A percentile compares a stretch with the other conserved stretches of the same genome.
phyloP scores from a whole-genome alignment of 2,113 vertebrate genomes.

The Anoura caudifer region DNA sequence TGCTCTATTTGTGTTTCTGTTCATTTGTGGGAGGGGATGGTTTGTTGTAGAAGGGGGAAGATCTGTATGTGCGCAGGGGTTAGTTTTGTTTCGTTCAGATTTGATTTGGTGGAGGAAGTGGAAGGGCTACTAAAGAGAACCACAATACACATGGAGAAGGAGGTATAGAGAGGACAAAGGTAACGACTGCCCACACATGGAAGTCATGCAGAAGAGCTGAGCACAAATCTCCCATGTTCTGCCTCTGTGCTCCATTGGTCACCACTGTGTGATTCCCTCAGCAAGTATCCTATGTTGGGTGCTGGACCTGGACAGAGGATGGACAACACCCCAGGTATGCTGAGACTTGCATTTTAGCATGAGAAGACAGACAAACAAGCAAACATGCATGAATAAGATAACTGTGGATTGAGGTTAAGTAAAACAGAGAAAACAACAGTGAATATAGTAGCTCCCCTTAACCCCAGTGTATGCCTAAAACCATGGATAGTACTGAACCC shows the following conservation, averaged over 20 bases:
- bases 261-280: background rate
- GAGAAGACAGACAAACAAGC: background rate
- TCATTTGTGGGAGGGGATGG: background rate
- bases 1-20: background rate
- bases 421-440: background rate
- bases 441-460: background rate
- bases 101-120: background rate
- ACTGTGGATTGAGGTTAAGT: background rate
- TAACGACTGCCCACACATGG: rapidly evolving
- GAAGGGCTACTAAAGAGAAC: background rate
- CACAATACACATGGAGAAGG: background rate
- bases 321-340: background rate
- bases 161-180: background rate
- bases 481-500: background rate
- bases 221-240: background rate
- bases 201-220: background rate
- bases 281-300: background rate
- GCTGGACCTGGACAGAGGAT: background rate
- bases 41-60: background rate
- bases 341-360: background rate
- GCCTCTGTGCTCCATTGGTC: background rate
- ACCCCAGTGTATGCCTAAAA: background rate
- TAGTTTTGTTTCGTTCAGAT: background rate
- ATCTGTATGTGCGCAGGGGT: rapidly evolving
- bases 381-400: background rate